Conservation (phyloP, 2,797 vertebrate species). For the Gadopsis bispinosus region DNA sequence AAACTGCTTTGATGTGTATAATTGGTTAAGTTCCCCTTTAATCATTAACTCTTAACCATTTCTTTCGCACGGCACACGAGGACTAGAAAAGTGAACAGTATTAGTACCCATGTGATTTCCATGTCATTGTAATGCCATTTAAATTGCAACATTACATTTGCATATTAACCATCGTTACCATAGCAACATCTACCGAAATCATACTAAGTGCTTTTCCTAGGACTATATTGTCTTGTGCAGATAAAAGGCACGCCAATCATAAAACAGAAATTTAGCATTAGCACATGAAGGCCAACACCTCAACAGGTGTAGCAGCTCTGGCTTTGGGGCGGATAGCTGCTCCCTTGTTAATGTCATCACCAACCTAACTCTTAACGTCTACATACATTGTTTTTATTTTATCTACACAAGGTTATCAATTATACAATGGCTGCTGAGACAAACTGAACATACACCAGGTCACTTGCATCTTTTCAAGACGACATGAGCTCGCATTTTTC, state of each 20-base stretch:
- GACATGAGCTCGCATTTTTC: slow-evolving; percentile 6
- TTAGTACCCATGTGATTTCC: neutral
- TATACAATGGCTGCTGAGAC: slow-evolving; percentile 1
- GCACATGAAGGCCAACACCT: neutral
- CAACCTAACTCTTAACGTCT: neutral
- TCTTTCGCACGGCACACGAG: neutral
- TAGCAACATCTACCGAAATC: neutral
- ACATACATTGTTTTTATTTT: neutral
- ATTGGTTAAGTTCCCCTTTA: neutral
- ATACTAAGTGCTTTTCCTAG: neutral
- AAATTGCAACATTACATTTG: neutral
- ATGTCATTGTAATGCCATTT: neutral
- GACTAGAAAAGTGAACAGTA: neutral
- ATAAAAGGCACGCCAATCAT: slow-evolving; percentile 47
- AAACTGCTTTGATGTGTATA: neutral
- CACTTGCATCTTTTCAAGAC: slow-evolving; percentile 2
- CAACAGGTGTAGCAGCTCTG: neutral
- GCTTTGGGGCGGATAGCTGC: neutral
- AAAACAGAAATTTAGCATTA: slow-evolving; percentile 5
- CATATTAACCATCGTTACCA: slow-evolving; percentile 8
- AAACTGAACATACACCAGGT: slow-evolving; percentile 10
- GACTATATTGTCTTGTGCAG: neutral
- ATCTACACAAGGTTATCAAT: neutral
- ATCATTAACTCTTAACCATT: neutral
- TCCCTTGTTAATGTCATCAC: no score